These are phyloP conservation scores for Zalophus californianus DNA, from an alignment of 2,797 vertebrate species.

Conservation along the genomic window DNA sequence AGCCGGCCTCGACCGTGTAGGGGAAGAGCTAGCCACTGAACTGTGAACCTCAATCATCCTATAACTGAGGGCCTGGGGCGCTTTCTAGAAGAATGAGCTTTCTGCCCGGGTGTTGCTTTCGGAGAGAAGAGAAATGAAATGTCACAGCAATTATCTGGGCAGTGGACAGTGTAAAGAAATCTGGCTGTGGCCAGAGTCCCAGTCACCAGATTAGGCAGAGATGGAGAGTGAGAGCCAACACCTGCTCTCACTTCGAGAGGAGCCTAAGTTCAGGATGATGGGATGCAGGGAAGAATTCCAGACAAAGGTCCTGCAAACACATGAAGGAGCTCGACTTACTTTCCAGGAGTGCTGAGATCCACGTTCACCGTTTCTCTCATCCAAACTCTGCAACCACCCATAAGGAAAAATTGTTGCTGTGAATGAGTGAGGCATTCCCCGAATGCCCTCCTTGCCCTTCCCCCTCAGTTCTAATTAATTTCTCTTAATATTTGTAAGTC, in stretches of 20 bases:
- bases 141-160: conserved; percentile 83
- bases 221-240: not conserved
- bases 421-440: too few relatives aligned
- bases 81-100: conserved; percentile 78
- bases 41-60: not conserved
- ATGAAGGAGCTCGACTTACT: not conserved
- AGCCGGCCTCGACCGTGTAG: not conserved
- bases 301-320: not conserved
- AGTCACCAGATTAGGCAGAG: conserved; percentile 66
- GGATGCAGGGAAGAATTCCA: not conserved
- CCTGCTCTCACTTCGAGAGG: rapidly evolving
- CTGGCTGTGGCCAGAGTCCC: conserved; percentile 61
- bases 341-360: rapidly evolving
- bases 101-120: conserved; percentile 59
- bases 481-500: not conserved
- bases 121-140: conserved; percentile 80
- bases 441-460: not conserved
- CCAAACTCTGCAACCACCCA: not conserved
- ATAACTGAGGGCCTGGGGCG: not conserved
- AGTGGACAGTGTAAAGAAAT: conserved; percentile 68
- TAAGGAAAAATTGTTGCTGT: not conserved
- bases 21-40: conserved; percentile 31
- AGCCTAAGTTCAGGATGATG: not conserved
- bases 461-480: not conserved
- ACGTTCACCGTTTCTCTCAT: not conserved